Conservation (phyloP, 2,888 invertebrate species). For the Papilio elwesi region DNA sequence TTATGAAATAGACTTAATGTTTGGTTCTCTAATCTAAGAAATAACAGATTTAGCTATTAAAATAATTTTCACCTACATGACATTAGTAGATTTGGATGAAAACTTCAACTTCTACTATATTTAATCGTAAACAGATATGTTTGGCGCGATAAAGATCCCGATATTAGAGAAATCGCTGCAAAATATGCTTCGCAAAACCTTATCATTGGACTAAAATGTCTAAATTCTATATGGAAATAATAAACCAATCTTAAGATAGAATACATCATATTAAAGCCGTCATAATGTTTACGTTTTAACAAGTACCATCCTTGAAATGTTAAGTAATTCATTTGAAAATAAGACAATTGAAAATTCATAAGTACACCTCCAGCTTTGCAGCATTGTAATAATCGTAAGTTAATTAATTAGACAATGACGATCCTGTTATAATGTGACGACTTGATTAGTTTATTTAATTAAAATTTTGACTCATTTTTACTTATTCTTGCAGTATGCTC, state of each 20-base stretch:
- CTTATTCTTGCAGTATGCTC: conserved; percentile 53
- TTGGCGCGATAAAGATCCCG: conserved; percentile 1
- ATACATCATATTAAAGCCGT: not conserved
- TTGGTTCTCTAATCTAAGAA: conserved; percentile 9
- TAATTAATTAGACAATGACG: not conserved
- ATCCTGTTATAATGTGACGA: not conserved
- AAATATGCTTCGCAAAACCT: conserved; percentile 46
- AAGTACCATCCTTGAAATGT: not conserved
- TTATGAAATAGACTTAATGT: no score
- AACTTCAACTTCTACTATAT: conserved; percentile 17
- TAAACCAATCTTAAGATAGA: conserved; percentile 75
- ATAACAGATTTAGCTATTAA: not conserved
- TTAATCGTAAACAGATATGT: conserved; percentile 30
- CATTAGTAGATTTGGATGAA: conserved; percentile 14
- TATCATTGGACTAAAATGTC: conserved; percentile 34
- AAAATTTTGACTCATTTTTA: conserved; percentile 44
- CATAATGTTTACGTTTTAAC: not conserved
- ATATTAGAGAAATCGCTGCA: conserved; percentile 35
- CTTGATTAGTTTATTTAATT: not conserved
- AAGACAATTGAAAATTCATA: not conserved
- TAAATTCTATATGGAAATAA: conserved; percentile 59
- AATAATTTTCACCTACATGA: conserved; percentile 11
- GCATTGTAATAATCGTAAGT: not conserved
- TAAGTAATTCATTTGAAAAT: not conserved
- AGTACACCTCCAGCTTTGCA: no score